Base-by-base conservation (phyloP, 92 coral and sea anemone species). In the Porites evermanni region DNA sequence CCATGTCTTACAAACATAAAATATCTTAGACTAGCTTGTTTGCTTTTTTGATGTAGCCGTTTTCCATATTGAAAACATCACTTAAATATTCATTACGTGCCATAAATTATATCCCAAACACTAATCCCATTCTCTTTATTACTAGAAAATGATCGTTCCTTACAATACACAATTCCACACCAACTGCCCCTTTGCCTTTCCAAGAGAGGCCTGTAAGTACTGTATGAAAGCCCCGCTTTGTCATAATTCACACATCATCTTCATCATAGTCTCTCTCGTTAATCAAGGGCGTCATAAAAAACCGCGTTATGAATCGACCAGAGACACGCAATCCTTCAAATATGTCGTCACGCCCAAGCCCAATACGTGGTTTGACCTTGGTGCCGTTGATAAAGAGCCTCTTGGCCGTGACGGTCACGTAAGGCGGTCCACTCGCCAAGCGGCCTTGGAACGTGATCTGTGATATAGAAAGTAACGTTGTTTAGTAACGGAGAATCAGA, bases 221-320 rank as follows among this genome's bases (percentile, higher is more conserved):
- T 38, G 7, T 38, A 38, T 38, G 47, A 38, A 38, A 38, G 47
- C 47, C 47, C 6, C 47, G 47, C 47, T 0, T 7, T 38, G 47
- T 38, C 61, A 9, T 56, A 56, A 11, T 56, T 75, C 26, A 75
- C 17, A 88, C 88, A 70, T 88, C 93, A 58, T 88, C 70, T 24
- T 82, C 91, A 52, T 61, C 50, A n/a, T 79, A 79, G 16, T 89
- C 89, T 67, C 83, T 68, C 19, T 92, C 91, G 58, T 79, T 92
- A 10, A 94, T 66, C 67, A 94, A 66, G 0, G 97, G 97, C 10
- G 97, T 89, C 38, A 94, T 88, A 90, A 91, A 94, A 82, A 94
- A 94, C 74, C 83, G 93, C 24, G 87, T 88, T 44, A 93, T 82
- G 89, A 81, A 94, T 66, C 97, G 81, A 7, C 87, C 93, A 12